phyloP scores from a whole-genome alignment of 2,888 invertebrate genomes.

The Craniophora ligustri region DNA sequence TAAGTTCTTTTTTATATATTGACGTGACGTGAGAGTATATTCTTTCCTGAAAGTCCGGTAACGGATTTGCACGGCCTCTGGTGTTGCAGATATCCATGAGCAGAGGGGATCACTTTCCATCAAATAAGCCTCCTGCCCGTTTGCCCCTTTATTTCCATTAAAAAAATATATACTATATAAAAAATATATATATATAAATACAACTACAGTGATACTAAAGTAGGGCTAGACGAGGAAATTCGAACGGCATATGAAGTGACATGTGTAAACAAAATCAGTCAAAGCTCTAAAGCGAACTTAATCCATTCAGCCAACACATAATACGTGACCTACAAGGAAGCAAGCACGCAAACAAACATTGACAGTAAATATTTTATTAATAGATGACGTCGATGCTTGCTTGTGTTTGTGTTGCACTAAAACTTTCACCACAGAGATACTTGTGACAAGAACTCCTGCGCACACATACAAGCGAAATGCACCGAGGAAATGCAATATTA shows the following conservation, averaged over 20 bases:
- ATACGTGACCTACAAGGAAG: slow-evolving; percentile 28
- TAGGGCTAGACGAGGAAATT: too few relatives aligned
- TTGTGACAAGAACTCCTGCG: slow-evolving; percentile 20
- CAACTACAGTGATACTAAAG: too few relatives aligned
- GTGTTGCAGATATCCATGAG: too few relatives aligned
- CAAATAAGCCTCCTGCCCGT: too few relatives aligned
- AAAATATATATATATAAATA: too few relatives aligned
- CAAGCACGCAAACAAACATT: not conserved
- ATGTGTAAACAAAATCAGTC: not conserved
- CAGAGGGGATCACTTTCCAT: too few relatives aligned
- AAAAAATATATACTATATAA: too few relatives aligned
- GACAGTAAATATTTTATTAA: slow-evolving; percentile 12
- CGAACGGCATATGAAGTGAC: not conserved
- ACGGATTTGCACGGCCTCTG: too few relatives aligned
- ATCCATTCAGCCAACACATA: slow-evolving; percentile 6
- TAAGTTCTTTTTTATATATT: too few relatives aligned
- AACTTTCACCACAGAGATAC: slow-evolving; percentile 44
- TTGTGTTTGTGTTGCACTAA: slow-evolving; percentile 35
- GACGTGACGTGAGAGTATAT: too few relatives aligned
- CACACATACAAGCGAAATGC: slow-evolving; percentile 17
- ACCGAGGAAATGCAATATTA: slow-evolving; percentile 14
- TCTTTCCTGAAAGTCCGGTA: too few relatives aligned
- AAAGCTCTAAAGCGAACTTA: not conserved
- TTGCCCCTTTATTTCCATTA: too few relatives aligned
- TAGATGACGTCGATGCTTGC: slow-evolving; percentile 16